Base-by-base conservation (phyloP, 1,140 invertebrate species). In the Whitmania pigra region DNA sequence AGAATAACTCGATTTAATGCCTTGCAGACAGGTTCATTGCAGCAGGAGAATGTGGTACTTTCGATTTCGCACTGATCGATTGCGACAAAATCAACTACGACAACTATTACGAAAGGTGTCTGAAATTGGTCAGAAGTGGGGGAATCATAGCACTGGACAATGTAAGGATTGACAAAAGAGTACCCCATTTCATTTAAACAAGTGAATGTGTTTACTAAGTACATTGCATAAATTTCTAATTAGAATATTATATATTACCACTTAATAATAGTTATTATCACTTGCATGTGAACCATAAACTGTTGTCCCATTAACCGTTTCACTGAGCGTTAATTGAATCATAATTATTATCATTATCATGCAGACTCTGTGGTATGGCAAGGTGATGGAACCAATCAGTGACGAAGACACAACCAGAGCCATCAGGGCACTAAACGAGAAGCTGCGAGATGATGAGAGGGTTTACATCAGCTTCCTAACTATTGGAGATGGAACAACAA, bases 41-140 rank as follows among this genome's bases (percentile, higher is more conserved):
- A 17, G 74, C 77, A 66, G 82, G 82, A 0, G 75, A 82, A 74
- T 71, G 72, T 4, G 82, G 80, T 43, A 82, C 80, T 15, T 84
- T 78, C 69, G 83, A 85, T 70, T 83, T 85, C 74, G 82, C 78
- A n/a, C 85, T 84, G 73, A 83, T 84, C 66, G 83, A 84, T 75
- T 83, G 82, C 22, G 82, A 84, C 74, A 84, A 84, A 72, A 73
- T 22, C 20, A 79, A 78, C 71, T 84, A 84, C 73, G 70, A 72
- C 49, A 76, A 77, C 22, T 85, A 85, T 73, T 85, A 82, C 74
- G 80, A 84, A 67, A 71, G 73, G 49, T 78, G 76, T 57, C 75
- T 85, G 43, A 73, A 76, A 49, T 75, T 84, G 27, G 7, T 85
- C 17, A 73, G 80, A 31, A 70, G 74, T 13, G 80, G 81, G 31